Percentiles rank a stretch among this genome's conserved stretches.
These are phyloP conservation scores for Macropis europaea DNA, from an alignment of 2,888 invertebrate genomes.

Conservation along the genomic window DNA sequence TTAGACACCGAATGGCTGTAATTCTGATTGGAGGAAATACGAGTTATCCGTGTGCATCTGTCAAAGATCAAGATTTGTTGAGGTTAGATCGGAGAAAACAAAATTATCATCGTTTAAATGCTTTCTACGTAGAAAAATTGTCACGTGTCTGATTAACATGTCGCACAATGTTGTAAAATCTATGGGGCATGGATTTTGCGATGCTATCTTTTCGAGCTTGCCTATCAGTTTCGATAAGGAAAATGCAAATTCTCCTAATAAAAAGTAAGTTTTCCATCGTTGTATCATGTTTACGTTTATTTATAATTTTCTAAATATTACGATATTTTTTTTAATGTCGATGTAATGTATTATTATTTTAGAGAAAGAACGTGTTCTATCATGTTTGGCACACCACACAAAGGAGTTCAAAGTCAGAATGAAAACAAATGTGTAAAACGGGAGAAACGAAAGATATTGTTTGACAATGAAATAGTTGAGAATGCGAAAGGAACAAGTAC, in stretches of 20 bases:
- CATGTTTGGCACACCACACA: constrained; percentile 8
- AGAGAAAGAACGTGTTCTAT: constrained; percentile 30
- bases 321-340: not conserved
- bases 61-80: constrained; percentile 10
- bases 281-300: not conserved
- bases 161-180: constrained; percentile 53
- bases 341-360: not conserved
- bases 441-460: constrained; percentile 26
- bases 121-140: not conserved
- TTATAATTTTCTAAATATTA: not conserved
- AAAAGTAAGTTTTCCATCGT: constrained; percentile 62
- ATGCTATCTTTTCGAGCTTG: constrained; percentile 75
- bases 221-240: constrained; percentile 72
- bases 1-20: not conserved
- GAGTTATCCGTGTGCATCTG: not conserved
- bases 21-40: constrained; percentile 2
- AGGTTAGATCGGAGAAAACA: constrained; percentile 36
- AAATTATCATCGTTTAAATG: constrained; percentile 14
- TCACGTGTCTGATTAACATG: constrained; percentile 55
- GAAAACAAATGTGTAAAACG: constrained; percentile 22
- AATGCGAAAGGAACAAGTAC: constrained; percentile 31
- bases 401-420: not conserved
- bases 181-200: constrained; percentile 69
- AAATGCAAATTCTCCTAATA: constrained; percentile 35
- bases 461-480: constrained; percentile 40